Conservation (phyloP, 2,113 vertebrate species). For the Melanerpes aurifrons region DNA sequence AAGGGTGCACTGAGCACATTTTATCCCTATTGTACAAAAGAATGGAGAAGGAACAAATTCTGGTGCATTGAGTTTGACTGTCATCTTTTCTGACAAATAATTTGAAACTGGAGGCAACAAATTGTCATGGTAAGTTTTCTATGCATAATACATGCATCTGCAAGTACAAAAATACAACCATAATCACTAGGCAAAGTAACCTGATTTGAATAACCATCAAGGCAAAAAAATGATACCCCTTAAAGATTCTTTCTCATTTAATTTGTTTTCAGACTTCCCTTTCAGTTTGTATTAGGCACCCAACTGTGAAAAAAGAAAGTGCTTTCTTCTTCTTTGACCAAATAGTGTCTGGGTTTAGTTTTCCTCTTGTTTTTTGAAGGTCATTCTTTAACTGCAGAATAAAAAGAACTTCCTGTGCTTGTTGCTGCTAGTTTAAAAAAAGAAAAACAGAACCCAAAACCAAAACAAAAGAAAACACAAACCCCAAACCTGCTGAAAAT, state of each 20-base stretch:
- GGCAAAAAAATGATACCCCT: not conserved
- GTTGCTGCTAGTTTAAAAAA: not conserved
- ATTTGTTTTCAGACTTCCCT: not conserved
- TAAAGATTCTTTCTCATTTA: conserved; percentile 1
- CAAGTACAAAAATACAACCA: not conserved
- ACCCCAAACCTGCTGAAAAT: not conserved
- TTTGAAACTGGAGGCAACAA: not conserved
- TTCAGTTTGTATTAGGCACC: not conserved
- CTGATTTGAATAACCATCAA: not conserved
- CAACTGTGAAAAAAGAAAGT: not conserved
- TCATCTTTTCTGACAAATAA: conserved; percentile 22
- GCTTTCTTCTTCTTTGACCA: not conserved
- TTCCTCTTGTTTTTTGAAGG: not conserved
- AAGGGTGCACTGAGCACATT: not conserved
- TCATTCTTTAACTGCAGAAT: not conserved
- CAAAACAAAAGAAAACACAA: no score
- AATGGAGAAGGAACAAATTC: not conserved
- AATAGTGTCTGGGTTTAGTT: not conserved
- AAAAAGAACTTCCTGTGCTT: not conserved
- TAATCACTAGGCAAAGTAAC: not conserved
- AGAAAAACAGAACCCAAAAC: no score
- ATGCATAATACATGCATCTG: rapidly evolving
- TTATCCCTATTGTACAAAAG: not conserved
- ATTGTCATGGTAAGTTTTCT: not conserved
- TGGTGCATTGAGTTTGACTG: not conserved